Conservation (phyloP, 2,113 vertebrate genomes). For the Isurus oxyrinchus region DNA sequence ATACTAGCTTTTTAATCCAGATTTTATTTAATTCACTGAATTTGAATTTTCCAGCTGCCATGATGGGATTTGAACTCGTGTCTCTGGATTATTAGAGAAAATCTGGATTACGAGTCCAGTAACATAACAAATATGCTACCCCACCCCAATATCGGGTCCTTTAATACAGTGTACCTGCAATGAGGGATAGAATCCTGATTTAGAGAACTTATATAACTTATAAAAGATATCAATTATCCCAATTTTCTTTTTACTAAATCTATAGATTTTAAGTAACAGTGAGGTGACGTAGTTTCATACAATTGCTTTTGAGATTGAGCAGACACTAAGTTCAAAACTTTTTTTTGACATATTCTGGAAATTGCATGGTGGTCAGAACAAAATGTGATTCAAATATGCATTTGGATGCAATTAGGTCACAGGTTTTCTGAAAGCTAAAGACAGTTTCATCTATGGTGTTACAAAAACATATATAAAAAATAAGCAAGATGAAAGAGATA, state of each 20-base stretch:
- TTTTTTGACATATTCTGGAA: background rate
- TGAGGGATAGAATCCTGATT: background rate
- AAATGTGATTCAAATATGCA: too few relatives aligned
- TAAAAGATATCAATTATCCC: background rate
- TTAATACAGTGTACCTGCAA: background rate
- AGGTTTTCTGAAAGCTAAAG: background rate
- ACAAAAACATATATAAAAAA: background rate
- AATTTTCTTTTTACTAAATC: slow-evolving; percentile 30
- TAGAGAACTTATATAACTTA: background rate
- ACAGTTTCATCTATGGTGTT: background rate
- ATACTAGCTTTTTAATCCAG: too few relatives aligned
- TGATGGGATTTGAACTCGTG: too few relatives aligned
- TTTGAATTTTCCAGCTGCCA: too few relatives aligned
- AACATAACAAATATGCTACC: too few relatives aligned
- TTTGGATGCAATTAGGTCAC: background rate
- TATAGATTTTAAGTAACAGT: slow-evolving; percentile 39
- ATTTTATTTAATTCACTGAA: too few relatives aligned
- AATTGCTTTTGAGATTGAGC: background rate
- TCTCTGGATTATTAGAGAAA: too few relatives aligned
- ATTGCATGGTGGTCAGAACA: background rate
- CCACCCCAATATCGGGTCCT: background rate
- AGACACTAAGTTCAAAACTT: background rate
- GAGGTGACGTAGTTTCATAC: background rate
- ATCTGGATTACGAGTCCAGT: too few relatives aligned
- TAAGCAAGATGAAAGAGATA: background rate